Percentiles rank a stretch among this genome's conserved stretches.
phyloP scores from a whole-genome alignment of 2,113 vertebrate species.

The Zosterops japonicus region DNA sequence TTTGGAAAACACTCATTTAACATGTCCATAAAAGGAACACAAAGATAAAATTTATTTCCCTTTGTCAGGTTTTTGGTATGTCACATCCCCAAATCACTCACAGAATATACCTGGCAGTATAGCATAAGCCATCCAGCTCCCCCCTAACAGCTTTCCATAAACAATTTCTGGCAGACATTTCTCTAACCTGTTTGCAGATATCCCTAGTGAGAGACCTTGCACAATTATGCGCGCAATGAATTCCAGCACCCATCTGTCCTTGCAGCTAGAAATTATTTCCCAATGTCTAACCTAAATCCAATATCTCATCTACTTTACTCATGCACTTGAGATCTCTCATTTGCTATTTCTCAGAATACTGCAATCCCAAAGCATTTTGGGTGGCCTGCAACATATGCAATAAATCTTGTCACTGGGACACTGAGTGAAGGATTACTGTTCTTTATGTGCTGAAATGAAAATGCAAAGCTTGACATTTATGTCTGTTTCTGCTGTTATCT shows the following conservation, averaged over 20 bases:
- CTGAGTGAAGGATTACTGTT: constrained; percentile 33
- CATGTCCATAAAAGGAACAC: neutral
- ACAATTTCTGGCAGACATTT: neutral
- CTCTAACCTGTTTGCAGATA: neutral
- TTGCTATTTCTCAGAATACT: neutral
- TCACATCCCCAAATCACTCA: neutral
- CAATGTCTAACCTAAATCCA: neutral
- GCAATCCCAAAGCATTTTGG: neutral
- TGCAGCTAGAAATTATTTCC: neutral
- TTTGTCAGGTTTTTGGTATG: neutral
- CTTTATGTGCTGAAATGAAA: constrained; percentile 19
- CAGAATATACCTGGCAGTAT: neutral
- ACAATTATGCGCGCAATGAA: neutral
- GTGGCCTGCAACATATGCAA: neutral
- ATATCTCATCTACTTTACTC: neutral
- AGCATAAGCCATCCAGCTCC: neutral
- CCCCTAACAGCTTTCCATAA: neutral
- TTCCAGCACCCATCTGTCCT: neutral
- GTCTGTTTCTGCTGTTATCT: constrained; percentile 38
- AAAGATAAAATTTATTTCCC: neutral
- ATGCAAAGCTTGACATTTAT: constrained; percentile 51
- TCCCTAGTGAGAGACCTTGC: neutral
- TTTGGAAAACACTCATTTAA: neutral
- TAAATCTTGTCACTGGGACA: constrained; percentile 37
- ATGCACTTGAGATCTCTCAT: neutral